These are phyloP conservation scores for Gisinianus flammeolus DNA, from an alignment of 2,888 invertebrate genomes.

Conservation along the genomic window DNA sequence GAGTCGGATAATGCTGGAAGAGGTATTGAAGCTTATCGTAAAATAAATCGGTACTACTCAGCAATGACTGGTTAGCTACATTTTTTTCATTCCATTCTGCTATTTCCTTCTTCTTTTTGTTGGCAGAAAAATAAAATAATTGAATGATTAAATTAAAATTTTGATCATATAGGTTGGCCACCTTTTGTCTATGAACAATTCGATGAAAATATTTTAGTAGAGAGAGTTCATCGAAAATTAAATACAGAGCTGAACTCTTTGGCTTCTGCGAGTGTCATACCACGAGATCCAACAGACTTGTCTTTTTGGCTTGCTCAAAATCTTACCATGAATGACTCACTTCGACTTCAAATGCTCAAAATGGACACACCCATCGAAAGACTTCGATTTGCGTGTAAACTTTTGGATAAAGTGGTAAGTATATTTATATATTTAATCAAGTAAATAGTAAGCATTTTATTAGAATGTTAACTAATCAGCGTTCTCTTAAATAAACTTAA, in stretches of 20 bases:
- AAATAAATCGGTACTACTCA: conserved; percentile 59
- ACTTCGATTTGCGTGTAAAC: conserved; percentile 67
- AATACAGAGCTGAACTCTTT: conserved; percentile 51
- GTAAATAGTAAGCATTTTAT: too few relatives aligned
- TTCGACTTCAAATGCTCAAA: conserved; percentile 68
- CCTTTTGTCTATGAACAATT: conserved; percentile 72
- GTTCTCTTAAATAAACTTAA: too few relatives aligned
- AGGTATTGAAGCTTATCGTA: not conserved
- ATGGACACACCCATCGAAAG: conserved; percentile 74
- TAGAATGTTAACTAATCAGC: not conserved
- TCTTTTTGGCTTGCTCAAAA: conserved; percentile 84
- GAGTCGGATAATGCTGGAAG: not conserved
- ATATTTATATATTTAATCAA: too few relatives aligned
- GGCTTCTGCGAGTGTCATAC: conserved; percentile 48
- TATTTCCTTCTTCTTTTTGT: not conserved
- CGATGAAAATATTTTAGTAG: conserved; percentile 65
- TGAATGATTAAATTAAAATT: not conserved
- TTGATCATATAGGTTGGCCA: conserved; percentile 67
- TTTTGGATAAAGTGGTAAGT: conserved; percentile 63
- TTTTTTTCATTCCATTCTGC: not conserved
- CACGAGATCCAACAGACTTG: conserved; percentile 64
- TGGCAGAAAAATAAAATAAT: not conserved
- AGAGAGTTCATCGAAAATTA: conserved; percentile 50
- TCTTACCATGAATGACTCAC: conserved; percentile 71
- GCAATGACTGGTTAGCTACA: conserved; percentile 61